Base-by-base conservation (phyloP, 2,888 invertebrate species). In the Standfussiana lucernea region DNA sequence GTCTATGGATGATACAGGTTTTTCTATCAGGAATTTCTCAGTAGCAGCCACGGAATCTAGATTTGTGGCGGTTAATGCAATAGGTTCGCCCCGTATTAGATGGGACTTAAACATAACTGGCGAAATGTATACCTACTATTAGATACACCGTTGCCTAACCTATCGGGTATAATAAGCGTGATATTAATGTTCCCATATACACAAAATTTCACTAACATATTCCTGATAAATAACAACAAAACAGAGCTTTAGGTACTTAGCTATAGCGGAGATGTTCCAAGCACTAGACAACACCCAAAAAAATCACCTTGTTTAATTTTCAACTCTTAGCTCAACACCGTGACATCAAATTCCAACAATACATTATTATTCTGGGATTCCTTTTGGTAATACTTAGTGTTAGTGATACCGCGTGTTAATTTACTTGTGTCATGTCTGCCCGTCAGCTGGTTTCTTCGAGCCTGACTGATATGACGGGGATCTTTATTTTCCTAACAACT, bases 371-470 rank as follows among this genome's bases (percentile, higher is more conserved):
- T 37, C 7, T 59, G 21, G 42, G 3, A 32, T 70, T 42, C 6
- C 13, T 28, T 50, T 53, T 28, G 53, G 24, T 24, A n/a, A 0
- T 15, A 15, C 28, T 32, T 59, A 56, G 11, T 28, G 69, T 28
- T 21, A 59, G 59, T 18, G 13, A 5, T 21, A 35, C 10, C 5
- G 6, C n/a, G 21, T 32, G 50, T 37, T 61, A 37, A 35, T 64
- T 53, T 74, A 21, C 37, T 62, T n/a, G 56, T 40, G 21, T 61
- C 18, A 21, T 40, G 40, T 47, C 28, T 18, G 24, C 62, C 28
- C 65, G 75, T 56, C 75, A 56, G 75, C 24, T 28, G 2, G 28
- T 32, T 76, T 53, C 32, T 42, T 56, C 42, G 35, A 75, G 53
- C 35, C 35, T 53, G 53, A 75, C 73, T 61, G 45, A 75, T 72